These are phyloP conservation scores for Galeopterus variegatus DNA, from an alignment of 2,113 vertebrate species.

Conservation along the genomic window DNA sequence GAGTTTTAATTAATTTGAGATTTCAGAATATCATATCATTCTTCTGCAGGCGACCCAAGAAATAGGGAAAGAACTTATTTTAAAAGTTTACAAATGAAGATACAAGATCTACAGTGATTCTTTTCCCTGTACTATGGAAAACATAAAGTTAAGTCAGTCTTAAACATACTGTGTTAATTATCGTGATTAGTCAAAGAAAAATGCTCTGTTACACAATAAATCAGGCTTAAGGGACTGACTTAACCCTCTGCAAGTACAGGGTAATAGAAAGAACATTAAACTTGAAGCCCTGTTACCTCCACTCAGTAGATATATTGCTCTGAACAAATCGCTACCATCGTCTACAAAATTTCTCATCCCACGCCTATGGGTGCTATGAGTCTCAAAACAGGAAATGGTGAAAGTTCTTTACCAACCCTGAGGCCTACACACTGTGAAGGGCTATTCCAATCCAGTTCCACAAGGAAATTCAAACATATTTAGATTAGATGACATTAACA, in stretches of 20 bases:
- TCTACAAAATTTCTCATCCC: background rate
- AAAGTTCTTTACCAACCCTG: background rate
- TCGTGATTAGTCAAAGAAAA: constrained; percentile 41
- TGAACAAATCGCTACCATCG: constrained; percentile 1
- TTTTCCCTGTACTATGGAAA: background rate
- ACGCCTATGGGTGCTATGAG: background rate
- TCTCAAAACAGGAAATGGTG: background rate
- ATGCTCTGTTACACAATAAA: background rate
- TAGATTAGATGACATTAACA: constrained; percentile 54
- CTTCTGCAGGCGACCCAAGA: background rate
- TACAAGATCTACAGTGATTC: background rate
- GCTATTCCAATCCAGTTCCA: constrained; percentile 52
- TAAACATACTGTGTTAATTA: constrained; percentile 64
- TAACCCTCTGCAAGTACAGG: background rate
- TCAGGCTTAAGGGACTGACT: background rate
- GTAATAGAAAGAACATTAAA: background rate
- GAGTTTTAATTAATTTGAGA: background rate
- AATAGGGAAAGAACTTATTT: background rate
- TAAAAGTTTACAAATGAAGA: constrained; percentile 60
- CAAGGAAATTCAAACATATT: constrained; percentile 67
- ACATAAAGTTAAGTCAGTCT: background rate
- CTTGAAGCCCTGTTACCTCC: background rate
- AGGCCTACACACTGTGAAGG: background rate
- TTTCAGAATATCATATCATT: background rate
- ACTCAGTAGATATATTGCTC: background rate